Conservation (phyloP, 1,140 invertebrate genomes). For the Diabrotica undecimpunctata region DNA sequence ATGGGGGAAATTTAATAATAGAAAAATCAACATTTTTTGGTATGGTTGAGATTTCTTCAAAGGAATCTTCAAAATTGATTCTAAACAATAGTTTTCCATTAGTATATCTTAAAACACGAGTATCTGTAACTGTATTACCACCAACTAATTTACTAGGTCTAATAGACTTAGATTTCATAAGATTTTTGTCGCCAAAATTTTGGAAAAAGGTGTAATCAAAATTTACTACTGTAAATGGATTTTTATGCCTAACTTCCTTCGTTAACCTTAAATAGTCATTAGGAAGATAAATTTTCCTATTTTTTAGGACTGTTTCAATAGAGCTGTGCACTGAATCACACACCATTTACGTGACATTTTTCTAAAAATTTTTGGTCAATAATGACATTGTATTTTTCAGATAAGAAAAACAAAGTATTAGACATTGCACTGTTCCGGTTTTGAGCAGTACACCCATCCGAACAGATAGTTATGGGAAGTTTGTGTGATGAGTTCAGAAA, state of each 20-base stretch:
- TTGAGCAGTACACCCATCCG: conserved; percentile 26
- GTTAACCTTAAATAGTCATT: background rate
- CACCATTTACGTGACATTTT: conserved; percentile 48
- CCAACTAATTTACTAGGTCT: conserved; percentile 5
- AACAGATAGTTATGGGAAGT: background rate
- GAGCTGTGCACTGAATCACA: conserved; percentile 43
- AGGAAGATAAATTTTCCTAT: conserved; percentile 12
- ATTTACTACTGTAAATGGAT: background rate
- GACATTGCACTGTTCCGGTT: conserved; percentile 42
- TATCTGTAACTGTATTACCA: conserved; percentile 3
- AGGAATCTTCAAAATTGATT: background rate
- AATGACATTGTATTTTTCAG: conserved; percentile 30
- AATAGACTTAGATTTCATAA: conserved; percentile 4
- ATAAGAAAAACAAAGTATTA: conserved; percentile 39
- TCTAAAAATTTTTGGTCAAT: conserved; percentile 48
- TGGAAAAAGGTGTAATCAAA: conserved; percentile 1
- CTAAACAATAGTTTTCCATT: background rate
- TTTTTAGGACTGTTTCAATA: too few species aligned
- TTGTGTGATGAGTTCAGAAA: background rate
- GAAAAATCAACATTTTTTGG: background rate
- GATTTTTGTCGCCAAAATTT: conserved; percentile 5
- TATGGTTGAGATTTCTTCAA: background rate
- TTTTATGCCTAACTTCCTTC: background rate
- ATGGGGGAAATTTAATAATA: background rate
- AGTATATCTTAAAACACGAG: too few species aligned